Evolutionary conservation across 2,888 invertebrate genomes (phyloP).

Genomic region (Caenorhabditis drosophilae): DNA sequence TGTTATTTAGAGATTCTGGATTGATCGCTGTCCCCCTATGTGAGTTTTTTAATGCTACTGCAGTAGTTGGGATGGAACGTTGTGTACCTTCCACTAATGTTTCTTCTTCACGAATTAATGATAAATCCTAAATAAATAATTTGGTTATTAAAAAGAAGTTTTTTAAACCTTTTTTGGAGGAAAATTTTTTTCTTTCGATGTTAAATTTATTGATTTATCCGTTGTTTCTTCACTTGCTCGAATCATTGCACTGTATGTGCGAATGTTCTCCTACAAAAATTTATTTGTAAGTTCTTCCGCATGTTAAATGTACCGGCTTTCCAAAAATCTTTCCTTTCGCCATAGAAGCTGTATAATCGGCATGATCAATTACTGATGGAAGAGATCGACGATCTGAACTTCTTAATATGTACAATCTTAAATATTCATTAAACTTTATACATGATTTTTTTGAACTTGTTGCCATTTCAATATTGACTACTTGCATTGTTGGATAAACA

Average conservation of each 20-base stretch:
- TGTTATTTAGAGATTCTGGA: background rate
- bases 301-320: slow-evolving; percentile 27
- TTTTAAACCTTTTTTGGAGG: slow-evolving; percentile 12
- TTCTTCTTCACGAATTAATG: slow-evolving; percentile 34
- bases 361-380: slow-evolving; percentile 24
- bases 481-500: slow-evolving; percentile 36
- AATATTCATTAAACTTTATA: too few species aligned
- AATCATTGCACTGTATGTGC: slow-evolving; percentile 27
- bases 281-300: background rate
- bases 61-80: background rate
- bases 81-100: slow-evolving; percentile 23
- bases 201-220: too few species aligned
- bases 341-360: slow-evolving; percentile 30
- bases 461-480: slow-evolving; percentile 38
- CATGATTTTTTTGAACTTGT: slow-evolving; percentile 19
- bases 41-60: background rate
- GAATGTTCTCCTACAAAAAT: slow-evolving; percentile 28
- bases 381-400: background rate
- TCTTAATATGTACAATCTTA: too few species aligned
- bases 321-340: slow-evolving; percentile 28
- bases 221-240: slow-evolving; percentile 32
- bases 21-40: background rate
- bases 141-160: too few species aligned
- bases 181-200: slow-evolving; percentile 10
- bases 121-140: too few species aligned